phyloP scores from a whole-genome alignment of 2,888 invertebrate genomes.

The Catocala nupta region DNA sequence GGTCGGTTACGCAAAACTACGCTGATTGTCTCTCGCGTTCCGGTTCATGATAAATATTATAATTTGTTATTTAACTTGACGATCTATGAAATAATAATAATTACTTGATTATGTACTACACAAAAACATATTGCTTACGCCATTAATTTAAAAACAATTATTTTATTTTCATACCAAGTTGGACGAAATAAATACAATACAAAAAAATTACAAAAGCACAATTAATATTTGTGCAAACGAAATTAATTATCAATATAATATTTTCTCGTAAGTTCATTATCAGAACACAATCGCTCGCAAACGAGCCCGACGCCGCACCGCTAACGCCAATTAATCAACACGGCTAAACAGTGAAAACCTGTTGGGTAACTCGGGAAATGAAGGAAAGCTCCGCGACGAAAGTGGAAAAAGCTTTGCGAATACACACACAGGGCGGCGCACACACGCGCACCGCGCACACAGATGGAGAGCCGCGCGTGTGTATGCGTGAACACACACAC shows the following conservation, averaged over 20 bases:
- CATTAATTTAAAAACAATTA: too few species aligned
- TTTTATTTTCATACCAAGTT: too few species aligned
- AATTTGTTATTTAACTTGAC: constrained; percentile 46
- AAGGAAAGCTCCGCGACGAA: constrained; percentile 83
- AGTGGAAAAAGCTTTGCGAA: constrained; percentile 81
- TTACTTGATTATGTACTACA: constrained; percentile 10
- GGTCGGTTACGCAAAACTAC: constrained; percentile 79
- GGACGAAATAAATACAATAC: too few species aligned
- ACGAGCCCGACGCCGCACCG: constrained; percentile 45
- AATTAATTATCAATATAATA: constrained; percentile 42
- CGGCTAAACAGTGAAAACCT: constrained; percentile 69
- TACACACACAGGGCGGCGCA: constrained; percentile 52
- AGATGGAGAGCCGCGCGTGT: constrained; percentile 17
- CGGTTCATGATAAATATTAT: constrained; percentile 59
- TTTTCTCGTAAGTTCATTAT: constrained; percentile 53
- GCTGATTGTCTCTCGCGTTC: constrained; percentile 64
- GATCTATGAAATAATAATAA: constrained; percentile 39
- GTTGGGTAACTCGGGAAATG: constrained; percentile 82
- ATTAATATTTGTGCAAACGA: constrained; percentile 24
- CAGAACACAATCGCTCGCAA: constrained; percentile 49
- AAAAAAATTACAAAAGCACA: background rate
- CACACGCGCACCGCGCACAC: constrained; percentile 45
- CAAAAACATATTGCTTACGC: constrained; percentile 1
- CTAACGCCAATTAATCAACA: constrained; percentile 58
- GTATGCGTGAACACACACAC: constrained; percentile 51